Percentiles rank a stretch among this genome's conserved stretches.
Conservation (phyloP, 2,888 invertebrate genomes). For the Rhingia rostrata region DNA sequence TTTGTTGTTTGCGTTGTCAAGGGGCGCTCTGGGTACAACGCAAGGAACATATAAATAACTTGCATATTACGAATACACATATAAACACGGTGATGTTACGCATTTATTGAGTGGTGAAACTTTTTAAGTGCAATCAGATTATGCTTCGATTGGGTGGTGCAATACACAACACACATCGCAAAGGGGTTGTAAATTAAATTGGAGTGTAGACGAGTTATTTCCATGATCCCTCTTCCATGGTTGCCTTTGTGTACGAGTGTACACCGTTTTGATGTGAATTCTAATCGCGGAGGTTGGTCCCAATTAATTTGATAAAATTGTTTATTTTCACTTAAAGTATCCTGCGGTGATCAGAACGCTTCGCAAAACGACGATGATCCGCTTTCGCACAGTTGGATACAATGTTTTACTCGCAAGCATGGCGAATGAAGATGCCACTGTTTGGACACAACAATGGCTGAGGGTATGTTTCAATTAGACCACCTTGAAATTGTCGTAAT, state of each 20-base stretch:
- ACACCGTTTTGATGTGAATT: background rate
- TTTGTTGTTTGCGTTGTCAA: constrained; percentile 24
- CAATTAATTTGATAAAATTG: constrained; percentile 68
- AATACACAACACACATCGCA: constrained; percentile 16
- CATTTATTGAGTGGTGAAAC: constrained; percentile 56
- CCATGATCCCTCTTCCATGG: constrained; percentile 26
- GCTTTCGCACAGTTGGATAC: constrained; percentile 54
- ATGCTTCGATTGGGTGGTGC: constrained; percentile 52
- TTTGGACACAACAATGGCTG: constrained; percentile 49
- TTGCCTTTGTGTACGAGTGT: background rate
- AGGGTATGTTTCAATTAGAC: constrained; percentile 60
- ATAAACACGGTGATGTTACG: constrained; percentile 23
- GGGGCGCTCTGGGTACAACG: constrained; percentile 17
- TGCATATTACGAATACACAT: background rate
- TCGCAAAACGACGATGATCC: constrained; percentile 55
- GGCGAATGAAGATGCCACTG: constrained; percentile 56
- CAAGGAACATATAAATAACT: constrained; percentile 32
- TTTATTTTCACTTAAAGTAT: constrained; percentile 60
- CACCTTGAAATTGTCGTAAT: constrained; percentile 71
- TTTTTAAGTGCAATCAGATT: constrained; percentile 68
- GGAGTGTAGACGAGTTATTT: constrained; percentile 51
- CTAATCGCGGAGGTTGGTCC: constrained; percentile 54
- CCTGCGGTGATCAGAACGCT: constrained; percentile 52
- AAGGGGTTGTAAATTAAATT: constrained; percentile 46
- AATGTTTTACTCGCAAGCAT: background rate